Evolutionary conservation across 2,797 vertebrate species (phyloP).

Genomic region (Muraenolepis orangiensis): DNA sequence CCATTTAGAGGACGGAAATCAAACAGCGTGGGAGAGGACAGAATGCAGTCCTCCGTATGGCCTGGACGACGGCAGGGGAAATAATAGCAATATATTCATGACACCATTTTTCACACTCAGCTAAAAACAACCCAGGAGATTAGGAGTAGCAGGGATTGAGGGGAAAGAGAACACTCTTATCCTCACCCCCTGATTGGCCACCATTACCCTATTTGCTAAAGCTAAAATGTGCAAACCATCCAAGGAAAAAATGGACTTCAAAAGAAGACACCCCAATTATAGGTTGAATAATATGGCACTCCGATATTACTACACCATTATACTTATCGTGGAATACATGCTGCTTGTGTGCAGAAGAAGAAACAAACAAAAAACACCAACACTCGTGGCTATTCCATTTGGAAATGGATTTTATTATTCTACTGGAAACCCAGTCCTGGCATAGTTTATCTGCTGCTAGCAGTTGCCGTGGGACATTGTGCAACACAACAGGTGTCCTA

Average conservation of each 20-base stretch:
- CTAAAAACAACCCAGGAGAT: conserved; percentile 46
- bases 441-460: conserved; percentile 48
- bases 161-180: conserved; percentile 33
- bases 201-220: conserved; percentile 17
- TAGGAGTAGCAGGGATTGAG: conserved; percentile 46
- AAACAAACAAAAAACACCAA: neutral
- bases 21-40: conserved; percentile 56
- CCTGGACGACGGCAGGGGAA: neutral
- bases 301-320: neutral
- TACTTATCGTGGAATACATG: neutral
- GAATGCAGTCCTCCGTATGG: conserved; percentile 49
- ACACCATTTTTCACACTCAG: conserved; percentile 51
- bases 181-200: conserved; percentile 6
- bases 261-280: neutral
- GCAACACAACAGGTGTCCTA: conserved; percentile 56
- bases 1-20: conserved; percentile 52
- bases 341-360: too few relatives aligned
- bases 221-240: neutral
- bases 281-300: neutral
- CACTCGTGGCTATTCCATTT: neutral
- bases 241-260: neutral
- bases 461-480: conserved; percentile 42
- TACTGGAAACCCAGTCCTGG: conserved; percentile 7
- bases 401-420: neutral
- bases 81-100: conserved; percentile 7